A percentile compares a stretch with the other conserved stretches of the same genome.
phyloP scores from a whole-genome alignment of 2,888 invertebrate genomes.

The Thera britannica region DNA sequence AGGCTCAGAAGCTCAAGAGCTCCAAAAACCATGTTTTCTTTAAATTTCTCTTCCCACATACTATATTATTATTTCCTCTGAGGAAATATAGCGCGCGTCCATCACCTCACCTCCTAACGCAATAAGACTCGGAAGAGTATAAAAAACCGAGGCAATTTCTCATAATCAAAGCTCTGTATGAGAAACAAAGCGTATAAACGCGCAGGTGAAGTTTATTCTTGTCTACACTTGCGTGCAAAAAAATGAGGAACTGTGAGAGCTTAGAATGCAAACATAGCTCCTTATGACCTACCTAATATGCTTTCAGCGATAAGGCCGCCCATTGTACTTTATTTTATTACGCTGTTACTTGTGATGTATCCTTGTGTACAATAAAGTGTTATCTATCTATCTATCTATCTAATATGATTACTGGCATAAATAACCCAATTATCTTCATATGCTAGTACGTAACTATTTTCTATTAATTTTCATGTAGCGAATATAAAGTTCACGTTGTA shows the following conservation, averaged over 20 bases:
- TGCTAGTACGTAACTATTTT: too few species aligned
- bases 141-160: slow-evolving; percentile 44
- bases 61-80: not conserved
- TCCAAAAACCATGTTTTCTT: not conserved
- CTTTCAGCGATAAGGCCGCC: too few species aligned
- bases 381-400: too few species aligned
- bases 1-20: not conserved
- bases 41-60: not conserved
- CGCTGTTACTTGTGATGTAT: too few species aligned
- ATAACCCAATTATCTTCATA: too few species aligned
- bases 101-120: slow-evolving; percentile 36
- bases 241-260: slow-evolving; percentile 4
- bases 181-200: slow-evolving; percentile 35
- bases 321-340: too few species aligned
- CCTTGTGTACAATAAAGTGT: too few species aligned
- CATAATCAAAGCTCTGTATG: slow-evolving; percentile 42
- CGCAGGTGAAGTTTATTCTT: slow-evolving; percentile 31
- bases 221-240: slow-evolving; percentile 29
- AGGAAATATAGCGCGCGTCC: slow-evolving; percentile 6
- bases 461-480: too few species aligned
- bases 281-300: too few species aligned
- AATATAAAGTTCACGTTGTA: too few species aligned
- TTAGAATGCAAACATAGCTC: too few species aligned
- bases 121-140: slow-evolving; percentile 41
- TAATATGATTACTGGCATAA: too few species aligned